Evolutionary conservation across 2,113 vertebrate genomes (phyloP), one percentile per base, ranked within the genome.

Genomic region (Sciurus niger): DNA sequence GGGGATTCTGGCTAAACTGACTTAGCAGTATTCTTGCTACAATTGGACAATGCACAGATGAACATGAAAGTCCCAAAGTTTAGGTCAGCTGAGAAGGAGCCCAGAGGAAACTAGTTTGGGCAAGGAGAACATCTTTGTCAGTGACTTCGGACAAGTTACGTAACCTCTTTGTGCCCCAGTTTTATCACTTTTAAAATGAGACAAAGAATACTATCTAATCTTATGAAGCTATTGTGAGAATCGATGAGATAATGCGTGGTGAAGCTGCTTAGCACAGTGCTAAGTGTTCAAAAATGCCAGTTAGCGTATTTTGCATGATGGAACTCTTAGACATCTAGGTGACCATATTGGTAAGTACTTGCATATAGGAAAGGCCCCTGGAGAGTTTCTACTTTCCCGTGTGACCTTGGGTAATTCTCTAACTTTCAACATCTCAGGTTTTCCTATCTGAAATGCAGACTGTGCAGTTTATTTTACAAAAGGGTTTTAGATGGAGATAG

Each of bases 391-490:
- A 0, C 43, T 96, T 60, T 88, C 55, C 78, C 0, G 0, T 25
- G 94, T 76, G 94, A 85, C 93, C 88, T 95, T 96, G 92, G 73
- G 55, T 78, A 86, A 73, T 95, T 92, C 46, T 90, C 43, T 92
- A 85, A 77, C 58, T 96, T 93, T 80, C 40, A 55, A 18, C 77
- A 85, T 22, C 46, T 92, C 77, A 46, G 6, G 48, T 32, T 95
- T 91, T 82, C 34, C 55, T n/a, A 93, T 94, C 73, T 17, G 79
- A 94, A 97, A 74, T 67, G 90, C 80, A 53, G 88, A 82, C 85
- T 63, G 0, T 84, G 91, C 55, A 70, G 20, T 94, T 95, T 90
- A 85, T 93, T 40, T 88, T 82, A 78, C 70, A 83, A 88, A 92
- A 68, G 72, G 51, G 80, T 63, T 95, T 92, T 70, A 60, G 67